Conservation (phyloP, 2,888 invertebrate species). For the Fragum fragum region DNA sequence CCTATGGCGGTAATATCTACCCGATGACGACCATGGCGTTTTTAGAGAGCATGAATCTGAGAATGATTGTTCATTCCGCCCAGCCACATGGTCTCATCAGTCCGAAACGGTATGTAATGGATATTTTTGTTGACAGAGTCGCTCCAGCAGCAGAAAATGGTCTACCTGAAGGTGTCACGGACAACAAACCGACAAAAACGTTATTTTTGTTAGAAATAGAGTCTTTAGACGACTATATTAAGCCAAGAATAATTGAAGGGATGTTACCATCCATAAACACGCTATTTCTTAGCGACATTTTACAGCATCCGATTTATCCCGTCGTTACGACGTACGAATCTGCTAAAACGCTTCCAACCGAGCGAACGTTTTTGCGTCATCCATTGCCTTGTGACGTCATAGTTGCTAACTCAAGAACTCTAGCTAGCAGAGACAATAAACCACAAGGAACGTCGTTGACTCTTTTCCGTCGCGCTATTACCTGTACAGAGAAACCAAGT, state of each 20-base stretch:
- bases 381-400: constrained; percentile 56
- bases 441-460: constrained; percentile 58
- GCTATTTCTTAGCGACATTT: constrained; percentile 51
- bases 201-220: constrained; percentile 52
- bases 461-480: constrained; percentile 46
- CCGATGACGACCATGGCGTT: constrained; percentile 83
- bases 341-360: constrained; percentile 6
- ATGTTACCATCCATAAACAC: constrained; percentile 53
- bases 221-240: constrained; percentile 39
- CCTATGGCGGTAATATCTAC: constrained; percentile 84
- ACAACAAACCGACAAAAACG: constrained; percentile 75
- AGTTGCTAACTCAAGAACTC: constrained; percentile 58
- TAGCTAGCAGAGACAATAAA: constrained; percentile 21
- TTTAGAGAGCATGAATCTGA: constrained; percentile 76
- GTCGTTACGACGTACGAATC: constrained; percentile 36
- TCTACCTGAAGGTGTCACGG: constrained; percentile 82
- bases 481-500: constrained; percentile 32
- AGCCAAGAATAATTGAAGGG: constrained; percentile 36
- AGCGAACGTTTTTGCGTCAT: constrained; percentile 33
- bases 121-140: constrained; percentile 85
- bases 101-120: constrained; percentile 78
- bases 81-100: constrained; percentile 85
- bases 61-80: constrained; percentile 81
- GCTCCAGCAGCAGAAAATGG: constrained; percentile 83
- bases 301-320: constrained; percentile 61